Base-by-base conservation (phyloP, 2,113 vertebrate species). In the Cathartes aura region DNA sequence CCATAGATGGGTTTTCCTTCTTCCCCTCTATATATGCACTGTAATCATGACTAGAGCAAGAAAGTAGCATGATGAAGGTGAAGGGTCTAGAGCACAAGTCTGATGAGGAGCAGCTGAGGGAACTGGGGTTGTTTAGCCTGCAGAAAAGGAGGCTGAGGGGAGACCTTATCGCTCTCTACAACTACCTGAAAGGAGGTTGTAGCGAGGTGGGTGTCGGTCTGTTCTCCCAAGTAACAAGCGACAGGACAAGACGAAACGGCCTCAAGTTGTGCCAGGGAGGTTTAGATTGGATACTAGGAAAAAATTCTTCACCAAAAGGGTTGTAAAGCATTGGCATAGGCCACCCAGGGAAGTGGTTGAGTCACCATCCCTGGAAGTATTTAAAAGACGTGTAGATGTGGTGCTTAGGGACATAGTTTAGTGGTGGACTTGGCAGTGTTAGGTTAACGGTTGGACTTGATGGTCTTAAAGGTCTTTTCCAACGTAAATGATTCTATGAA, bases 141-240 rank as follows among this genome's bases (percentile, higher is more conserved):
- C 36, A 50, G 26, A 71, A 64, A 12, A 83, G 29, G 21, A 71
- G 11, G 42, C 30, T 68, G 3, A n/a, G 11, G 12, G 29, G 45
- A 47, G 29, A 62, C 18, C 16, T 60, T 17, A 24, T 24, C 1
- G 0, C 45, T 45, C 21, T 45, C 62, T 60, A 60, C 34, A 75
- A 11, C 22, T 18, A 23, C 42, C 9, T 40, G 47, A 75, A 34
- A 75, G 45, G 30, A 63, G 24, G 4, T 16, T 82, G 15, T 48
- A 82, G 22, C 1, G 5, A 60, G 24, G 24, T 7, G 7, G 13
- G 14, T 4, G 43, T 27, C 0, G 0, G 8, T 58, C n/a, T 81
- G n/a, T 50, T 32, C 12, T 58, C 20, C 30, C 32, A 36, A 50
- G 7, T 66, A 36, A n/a, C 4, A 30, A 72, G 30, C 1, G 1